phyloP scores from a whole-genome alignment of 2,888 invertebrate genomes.

The Drosophila leonis region DNA sequence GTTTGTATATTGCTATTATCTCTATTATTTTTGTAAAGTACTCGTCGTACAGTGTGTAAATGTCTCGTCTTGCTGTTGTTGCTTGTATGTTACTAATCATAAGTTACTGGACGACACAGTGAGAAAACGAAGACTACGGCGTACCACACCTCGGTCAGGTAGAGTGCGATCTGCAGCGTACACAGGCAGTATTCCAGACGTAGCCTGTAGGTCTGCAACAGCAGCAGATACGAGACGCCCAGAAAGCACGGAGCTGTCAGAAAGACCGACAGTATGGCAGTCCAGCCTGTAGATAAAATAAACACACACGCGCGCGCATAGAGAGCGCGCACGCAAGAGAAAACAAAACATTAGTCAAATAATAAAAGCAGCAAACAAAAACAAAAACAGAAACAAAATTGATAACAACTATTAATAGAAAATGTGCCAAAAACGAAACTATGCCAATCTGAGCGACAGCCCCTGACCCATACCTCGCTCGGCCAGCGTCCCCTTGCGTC shows the following conservation, averaged over 20 bases:
- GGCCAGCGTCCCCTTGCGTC: constrained; percentile 89
- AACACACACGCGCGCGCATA: neutral
- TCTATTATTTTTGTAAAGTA: constrained; percentile 32
- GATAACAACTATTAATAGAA: constrained; percentile 62
- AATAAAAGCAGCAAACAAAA: constrained; percentile 16
- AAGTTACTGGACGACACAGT: constrained; percentile 88
- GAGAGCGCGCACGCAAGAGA: constrained; percentile 57
- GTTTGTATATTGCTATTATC: constrained; percentile 61
- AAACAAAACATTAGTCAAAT: constrained; percentile 25
- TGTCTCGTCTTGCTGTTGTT: constrained; percentile 48
- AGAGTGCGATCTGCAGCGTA: constrained; percentile 93
- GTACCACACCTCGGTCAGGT: constrained; percentile 87
- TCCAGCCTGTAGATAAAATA: constrained; percentile 87
- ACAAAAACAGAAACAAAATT: constrained; percentile 23
- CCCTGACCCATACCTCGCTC: constrained; percentile 78
- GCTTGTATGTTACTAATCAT: constrained; percentile 83
- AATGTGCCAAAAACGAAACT: constrained; percentile 10
- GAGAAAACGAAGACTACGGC: constrained; percentile 90
- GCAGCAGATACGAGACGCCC: constrained; percentile 93
- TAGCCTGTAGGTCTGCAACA: constrained; percentile 95
- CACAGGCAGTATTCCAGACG: constrained; percentile 95
- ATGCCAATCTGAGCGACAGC: constrained; percentile 8
- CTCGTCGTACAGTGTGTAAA: constrained; percentile 47
- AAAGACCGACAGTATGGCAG: constrained; percentile 92
- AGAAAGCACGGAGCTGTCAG: constrained; percentile 93